Base-by-base conservation (phyloP, 1,140 invertebrate species). In the Hydropsyche tenuis region DNA sequence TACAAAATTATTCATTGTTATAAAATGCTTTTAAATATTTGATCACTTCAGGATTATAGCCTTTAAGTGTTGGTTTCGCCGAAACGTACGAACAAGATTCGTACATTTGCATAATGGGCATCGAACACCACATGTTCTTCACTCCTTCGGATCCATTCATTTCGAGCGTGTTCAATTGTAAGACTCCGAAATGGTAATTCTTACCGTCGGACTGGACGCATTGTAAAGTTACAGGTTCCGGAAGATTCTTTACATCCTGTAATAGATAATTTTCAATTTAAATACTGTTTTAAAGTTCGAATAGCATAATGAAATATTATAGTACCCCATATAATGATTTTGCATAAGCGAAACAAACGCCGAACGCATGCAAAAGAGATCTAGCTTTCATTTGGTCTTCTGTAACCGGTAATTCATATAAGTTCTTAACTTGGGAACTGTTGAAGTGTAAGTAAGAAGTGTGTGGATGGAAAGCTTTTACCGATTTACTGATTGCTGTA, bases 141-240 rank as follows among this genome's bases (percentile, higher is more conserved):
- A 86, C 81, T n/a, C 88, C 88, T 30, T 87, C 82, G 25, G 68
- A 80, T 1, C 85, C 84, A 80, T 89, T 85, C 3, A 93, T 76
- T 81, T 93, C 85, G 18, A 95, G 82, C 1, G 93, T 95, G 79
- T 96, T 96, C n/a, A 97, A 83, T 83, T 96, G 94, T 75, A 93
- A 89, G 43, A 94, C 87, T 9, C 90, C 90, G 81, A 96, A 96
- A 79, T 94, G 89, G 79, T 93, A 94, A 6, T 84, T 81, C 71
- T 88, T 83, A 14, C 92, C 89, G 80, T 95, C 90, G 0, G 90
- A 90, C 62, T 95, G 91, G 73, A 96, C 85, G 79, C 90, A 90
- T 79, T 96, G 94, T 9, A 96, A 80, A 27, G 89, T 89, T 56
- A 96, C 84, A n/a, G 95, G 95, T 79, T 91, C 87, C 14, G 92